Base-by-base conservation (phyloP, 2,797 vertebrate genomes). In the Chiloscyllium punctatum region DNA sequence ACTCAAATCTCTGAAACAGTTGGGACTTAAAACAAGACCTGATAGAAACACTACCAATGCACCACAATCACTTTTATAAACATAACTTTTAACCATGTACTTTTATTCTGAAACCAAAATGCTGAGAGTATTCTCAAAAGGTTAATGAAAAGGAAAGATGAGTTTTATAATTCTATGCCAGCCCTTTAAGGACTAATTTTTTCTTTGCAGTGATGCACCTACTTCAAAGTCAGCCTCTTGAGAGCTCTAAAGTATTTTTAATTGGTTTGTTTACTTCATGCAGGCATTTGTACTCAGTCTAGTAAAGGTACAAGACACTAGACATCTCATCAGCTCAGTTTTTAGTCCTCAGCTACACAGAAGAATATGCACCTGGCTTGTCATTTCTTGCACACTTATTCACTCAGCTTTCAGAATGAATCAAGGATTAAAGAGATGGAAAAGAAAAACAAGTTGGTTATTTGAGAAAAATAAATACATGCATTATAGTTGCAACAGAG, bases 191-290 rank as follows among this genome's bases (percentile, higher is more conserved):
- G 87, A 30, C 87, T 16, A 11, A 1, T 3, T n/a, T 88, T 51
- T 21, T 66, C 66, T 18, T 4, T 33, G 8, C 53, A 66, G 57
- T 18, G 57, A 66, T 30, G 57, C 57, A 91, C 16, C 88, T 90
- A 90, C 25, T n/a, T 91, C 53, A 57, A 91, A 91, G 88, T n/a
- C 88, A 62, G 88, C 62, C 88, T 66, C 88, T 53, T 15, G 53
- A 91, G 88, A n/a, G 53, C 48, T 66, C 16, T n/a, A 91, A 91
- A 91, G n/a, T 91, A 62, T 91, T 91, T 13, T 91, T 66, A 91
- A 91, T 91, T 91, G 30, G 57, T 66, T 91, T 91, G 88, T 91
- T 91, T 91, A 91, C 57, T 66, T 91, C 88, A 91, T n/a, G 30
- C 88, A 6, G 53, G 51, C 88, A 91, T 33, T 91, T 90, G 62